A percentile compares a stretch with the other conserved stretches of the same genome.
Evolutionary conservation across 2,888 invertebrate species (phyloP).

Genomic region (Oxyteleia sp.): DNA sequence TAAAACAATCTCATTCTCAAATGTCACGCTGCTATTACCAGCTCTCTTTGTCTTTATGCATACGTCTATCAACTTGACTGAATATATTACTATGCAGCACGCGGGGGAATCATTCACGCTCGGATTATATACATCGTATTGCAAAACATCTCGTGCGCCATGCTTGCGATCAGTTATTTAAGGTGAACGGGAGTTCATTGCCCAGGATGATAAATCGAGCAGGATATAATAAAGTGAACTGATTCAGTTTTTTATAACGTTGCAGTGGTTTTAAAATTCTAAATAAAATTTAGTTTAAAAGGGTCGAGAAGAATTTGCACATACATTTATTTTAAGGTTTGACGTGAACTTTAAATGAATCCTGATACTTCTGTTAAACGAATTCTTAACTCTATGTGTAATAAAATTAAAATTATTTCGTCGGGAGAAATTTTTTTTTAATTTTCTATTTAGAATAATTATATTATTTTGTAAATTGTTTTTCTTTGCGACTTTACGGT

Average conservation of each 20-base stretch:
- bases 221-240: slow-evolving; percentile 16
- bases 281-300: no score
- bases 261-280: neutral
- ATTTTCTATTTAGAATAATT: no score
- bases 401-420: no score
- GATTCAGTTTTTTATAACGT: slow-evolving; percentile 1
- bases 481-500: no score
- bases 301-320: no score
- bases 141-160: slow-evolving; percentile 33
- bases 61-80: slow-evolving; percentile 14
- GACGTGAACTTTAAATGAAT: no score
- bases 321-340: no score
- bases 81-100: slow-evolving; percentile 28
- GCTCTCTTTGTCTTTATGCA: slow-evolving; percentile 35
- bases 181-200: slow-evolving; percentile 43
- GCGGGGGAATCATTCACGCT: slow-evolving; percentile 32
- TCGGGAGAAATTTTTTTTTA: no score
- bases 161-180: slow-evolving; percentile 25
- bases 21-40: slow-evolving; percentile 19
- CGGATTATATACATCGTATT: slow-evolving; percentile 30
- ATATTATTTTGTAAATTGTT: no score
- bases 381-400: no score
- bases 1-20: slow-evolving; percentile 42
- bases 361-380: no score
- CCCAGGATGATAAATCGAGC: slow-evolving; percentile 37